Base-by-base conservation (phyloP, 35 echinoderm and acorn worm genomes). In the Antedon bifida region DNA sequence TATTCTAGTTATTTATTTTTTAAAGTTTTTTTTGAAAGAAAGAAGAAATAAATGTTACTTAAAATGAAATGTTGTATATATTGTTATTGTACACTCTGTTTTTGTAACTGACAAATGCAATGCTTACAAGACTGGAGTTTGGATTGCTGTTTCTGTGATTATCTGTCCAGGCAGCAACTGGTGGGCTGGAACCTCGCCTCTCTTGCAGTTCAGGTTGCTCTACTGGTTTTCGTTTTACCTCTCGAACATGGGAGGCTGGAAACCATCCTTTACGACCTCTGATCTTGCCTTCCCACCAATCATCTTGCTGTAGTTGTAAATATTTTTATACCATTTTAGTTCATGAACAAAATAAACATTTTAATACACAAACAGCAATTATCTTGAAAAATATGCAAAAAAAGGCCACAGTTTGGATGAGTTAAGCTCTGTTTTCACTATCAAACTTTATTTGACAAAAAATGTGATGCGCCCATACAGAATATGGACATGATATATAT, bases 271-370 rank as follows among this genome's bases (percentile, higher is more conserved):
- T 55, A 33, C 85, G 38, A 0, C 74, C 89, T 23, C 83, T 30
- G 36, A 91, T 87, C 11, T 55, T 75, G 30, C 93, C 93, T 39
- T 91, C 84, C 93, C 89, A 96, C 93, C 93, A 96, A 77, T 96
- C 93, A 84, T 89, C 87, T 91, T 91, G 86, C 93, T 96, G 84
- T 73, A 85, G 46, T 19, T n/a, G 11, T 80, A 33, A 86, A 44
- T n/a, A n/a, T n/a, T n/a, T n/a, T n/a, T n/a, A n/a, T n/a, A n/a
- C n/a, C n/a, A n/a, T n/a, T n/a, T n/a, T 21, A 79, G 33, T 3
- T 30, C 17, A 73, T 42, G 29, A 1, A 36, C n/a, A 86, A 17
- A 30, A 73, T 14, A 23, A 39, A 23, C 34, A 34, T 74, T 74
- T 74, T 2, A 7, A 75, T 28, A 75, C 8, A 12, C 33, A 51